Base-by-base conservation (phyloP, 2,113 vertebrate genomes). In the Barbus barbus region DNA sequence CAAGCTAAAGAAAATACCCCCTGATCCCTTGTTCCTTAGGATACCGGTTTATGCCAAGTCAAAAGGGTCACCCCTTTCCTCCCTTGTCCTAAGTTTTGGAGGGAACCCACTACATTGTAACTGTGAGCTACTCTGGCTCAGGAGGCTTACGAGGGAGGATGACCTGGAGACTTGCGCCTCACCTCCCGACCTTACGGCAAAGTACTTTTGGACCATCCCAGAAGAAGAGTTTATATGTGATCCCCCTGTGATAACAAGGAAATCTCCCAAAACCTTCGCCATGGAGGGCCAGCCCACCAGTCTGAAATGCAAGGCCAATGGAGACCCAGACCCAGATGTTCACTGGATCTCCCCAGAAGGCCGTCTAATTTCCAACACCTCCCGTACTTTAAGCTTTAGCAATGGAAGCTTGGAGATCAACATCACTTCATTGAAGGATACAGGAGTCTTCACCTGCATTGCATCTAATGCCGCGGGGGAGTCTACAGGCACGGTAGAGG, bases 151-250 rank as follows among this genome's bases (percentile, higher is more conserved):
- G 0, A 89, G 98, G 1, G 97, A 98, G 78, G 98, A 99, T 0
- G 97, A 98, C 78, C 89, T 99, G 0, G 98, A 98, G 28, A 98
- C 98, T 0, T 99, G 98, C 4, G 97, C 98, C 33, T 98, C 98
- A 0, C 98, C 98, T 0, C 81, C 93, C 0, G 97, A 97, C 0
- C 92, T 99, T 56, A 95, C 92, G 14, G 97, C 97, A 2, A 97
- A 96, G 79, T 98, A 98, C 79, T 99, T 99, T 82, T 99, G 97
- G 98, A 96, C 97, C 0, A 97, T 99, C 76, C 94, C 95, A 0
- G 97, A 99, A 90, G 97, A 98, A 84, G 97, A 99, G 16, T 99
- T 99, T 71, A 96, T 98, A 9, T 99, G 97, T 0, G 97, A 99
- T 13, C 97, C 97, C 0, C 98, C 98, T 0, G 97, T 99, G 91